Conservation (phyloP, 1,140 invertebrate genomes). For the Atta texana region DNA sequence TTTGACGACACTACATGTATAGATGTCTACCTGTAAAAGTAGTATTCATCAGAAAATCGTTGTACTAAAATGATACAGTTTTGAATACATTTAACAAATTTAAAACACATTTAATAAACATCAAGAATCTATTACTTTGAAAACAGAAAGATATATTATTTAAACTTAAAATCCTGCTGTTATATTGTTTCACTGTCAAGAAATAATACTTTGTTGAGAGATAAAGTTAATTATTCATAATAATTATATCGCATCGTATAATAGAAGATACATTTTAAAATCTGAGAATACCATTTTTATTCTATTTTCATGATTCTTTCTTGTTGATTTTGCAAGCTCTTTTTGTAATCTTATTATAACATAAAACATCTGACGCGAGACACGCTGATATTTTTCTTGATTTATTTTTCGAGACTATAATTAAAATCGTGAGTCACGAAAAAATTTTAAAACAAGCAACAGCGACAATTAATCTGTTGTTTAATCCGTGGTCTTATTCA, state of each 20-base stretch:
- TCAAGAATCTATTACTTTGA: neutral
- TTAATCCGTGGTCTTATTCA: constrained; percentile 48
- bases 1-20: too few species aligned
- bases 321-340: constrained; percentile 8
- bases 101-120: neutral
- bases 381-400: constrained; percentile 40
- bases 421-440: constrained; percentile 26
- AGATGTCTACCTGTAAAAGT: neutral
- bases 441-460: constrained; percentile 26
- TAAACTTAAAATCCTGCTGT: neutral
- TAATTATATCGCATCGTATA: constrained; percentile 42
- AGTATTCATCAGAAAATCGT: neutral
- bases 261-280: constrained; percentile 42
- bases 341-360: constrained; percentile 40
- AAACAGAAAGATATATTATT: neutral
- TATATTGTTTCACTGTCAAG: neutral
- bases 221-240: constrained; percentile 34
- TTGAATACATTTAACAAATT: neutral
- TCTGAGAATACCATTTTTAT: neutral
- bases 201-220: constrained; percentile 21
- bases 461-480: constrained; percentile 36
- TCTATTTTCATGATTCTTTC: constrained; percentile 26
- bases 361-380: neutral
- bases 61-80: too few species aligned
- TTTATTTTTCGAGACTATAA: constrained; percentile 43